A percentile compares a stretch with the other conserved stretches of the same genome.
These are phyloP conservation scores for Odontocerum albicorne DNA, from an alignment of 2,888 invertebrate genomes.

Conservation along the genomic window DNA sequence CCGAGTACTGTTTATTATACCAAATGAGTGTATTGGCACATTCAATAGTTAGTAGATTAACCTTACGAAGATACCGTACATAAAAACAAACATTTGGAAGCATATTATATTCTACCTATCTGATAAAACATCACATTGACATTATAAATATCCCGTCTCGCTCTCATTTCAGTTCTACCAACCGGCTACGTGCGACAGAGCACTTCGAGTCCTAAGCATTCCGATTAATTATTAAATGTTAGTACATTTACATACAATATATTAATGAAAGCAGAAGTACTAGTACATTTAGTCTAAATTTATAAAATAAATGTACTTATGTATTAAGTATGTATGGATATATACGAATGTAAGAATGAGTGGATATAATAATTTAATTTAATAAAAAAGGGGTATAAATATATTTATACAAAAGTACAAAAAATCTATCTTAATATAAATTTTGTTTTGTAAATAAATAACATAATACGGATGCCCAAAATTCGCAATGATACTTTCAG, in stretches of 20 bases:
- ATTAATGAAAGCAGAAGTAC: conserved; percentile 12
- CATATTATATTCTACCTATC: conserved; percentile 15
- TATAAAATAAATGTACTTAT: too few relatives aligned
- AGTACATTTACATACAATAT: too few relatives aligned
- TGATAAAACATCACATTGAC: conserved; percentile 25
- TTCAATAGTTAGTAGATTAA: conserved; percentile 10
- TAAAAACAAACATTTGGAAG: conserved; percentile 22
- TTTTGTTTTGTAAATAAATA: conserved; percentile 3
- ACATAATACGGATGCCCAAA: conserved; percentile 4
- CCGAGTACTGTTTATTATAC: conserved; percentile 2
- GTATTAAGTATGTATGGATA: neutral
- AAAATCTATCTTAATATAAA: conserved; percentile 20
- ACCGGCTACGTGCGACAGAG: neutral
- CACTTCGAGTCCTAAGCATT: too few relatives aligned
- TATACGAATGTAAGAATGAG: conserved; percentile 3
- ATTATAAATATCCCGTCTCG: conserved; percentile 11
- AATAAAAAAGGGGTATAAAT: conserved; percentile 9
- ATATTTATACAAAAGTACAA: conserved; percentile 29
- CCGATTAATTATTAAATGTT: too few relatives aligned
- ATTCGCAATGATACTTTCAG: too few relatives aligned
- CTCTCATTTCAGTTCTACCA: conserved; percentile 4
- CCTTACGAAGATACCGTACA: conserved; percentile 9
- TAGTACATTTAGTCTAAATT: conserved; percentile 13
- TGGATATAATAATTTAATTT: conserved; percentile 10
- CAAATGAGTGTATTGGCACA: conserved; percentile 26